A percentile compares a stretch with the other conserved stretches of the same genome.
Conservation (phyloP, 1,140 invertebrate genomes). For the Battus philenor region DNA sequence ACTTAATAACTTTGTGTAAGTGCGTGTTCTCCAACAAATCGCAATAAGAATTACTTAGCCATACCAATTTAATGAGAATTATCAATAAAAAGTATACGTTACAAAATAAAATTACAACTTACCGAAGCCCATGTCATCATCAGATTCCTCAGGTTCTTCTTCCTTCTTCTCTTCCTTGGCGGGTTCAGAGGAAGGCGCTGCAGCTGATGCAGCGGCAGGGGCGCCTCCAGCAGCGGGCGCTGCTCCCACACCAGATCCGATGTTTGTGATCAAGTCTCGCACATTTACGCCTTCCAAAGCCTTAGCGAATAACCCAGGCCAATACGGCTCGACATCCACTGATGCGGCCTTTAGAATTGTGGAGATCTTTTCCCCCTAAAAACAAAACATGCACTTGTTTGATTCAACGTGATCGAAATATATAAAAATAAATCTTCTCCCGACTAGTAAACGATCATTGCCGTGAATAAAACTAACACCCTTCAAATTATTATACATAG, state of each 20-base stretch:
- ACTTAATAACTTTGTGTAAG: too few relatives aligned
- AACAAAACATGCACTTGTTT: conserved; percentile 21
- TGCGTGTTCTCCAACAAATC: too few relatives aligned
- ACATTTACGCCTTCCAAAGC: conserved; percentile 96
- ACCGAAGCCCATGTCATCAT: conserved; percentile 98
- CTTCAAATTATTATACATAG: too few relatives aligned
- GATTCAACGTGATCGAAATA: neutral
- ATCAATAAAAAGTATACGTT: too few relatives aligned
- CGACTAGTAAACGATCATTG: too few relatives aligned
- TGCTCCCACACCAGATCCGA: conserved; percentile 93
- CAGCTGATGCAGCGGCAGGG: conserved; percentile 77
- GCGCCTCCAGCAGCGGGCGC: conserved; percentile 85
- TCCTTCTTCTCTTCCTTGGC: conserved; percentile 90
- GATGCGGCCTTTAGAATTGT: conserved; percentile 97
- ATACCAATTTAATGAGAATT: too few relatives aligned
- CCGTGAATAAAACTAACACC: too few relatives aligned
- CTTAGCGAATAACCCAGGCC: conserved; percentile 98
- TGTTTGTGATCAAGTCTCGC: conserved; percentile 95
- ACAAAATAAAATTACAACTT: conserved; percentile 36
- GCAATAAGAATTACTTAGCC: neutral
- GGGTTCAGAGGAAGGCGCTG: conserved; percentile 82
- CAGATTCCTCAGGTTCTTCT: conserved; percentile 88
- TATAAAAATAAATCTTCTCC: neutral
- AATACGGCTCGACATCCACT: conserved; percentile 98
- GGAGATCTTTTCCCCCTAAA: conserved; percentile 96